These are phyloP conservation scores for Mycetomoellerius zeteki DNA, from an alignment of 1,140 invertebrate genomes.

Conservation along the genomic window DNA sequence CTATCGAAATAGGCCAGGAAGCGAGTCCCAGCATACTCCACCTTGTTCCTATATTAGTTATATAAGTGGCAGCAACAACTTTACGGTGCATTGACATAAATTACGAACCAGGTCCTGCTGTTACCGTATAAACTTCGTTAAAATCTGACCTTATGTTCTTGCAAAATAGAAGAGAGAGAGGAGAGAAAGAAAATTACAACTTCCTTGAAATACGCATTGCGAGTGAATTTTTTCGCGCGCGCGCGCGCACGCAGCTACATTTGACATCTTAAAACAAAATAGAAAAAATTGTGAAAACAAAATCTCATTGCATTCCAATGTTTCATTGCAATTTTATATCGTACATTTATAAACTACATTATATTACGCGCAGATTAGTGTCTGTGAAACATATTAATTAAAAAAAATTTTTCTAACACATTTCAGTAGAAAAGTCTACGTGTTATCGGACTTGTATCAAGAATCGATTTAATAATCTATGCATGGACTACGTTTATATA, in stretches of 20 bases:
- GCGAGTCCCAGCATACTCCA: slow-evolving; percentile 8
- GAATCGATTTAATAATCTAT: neutral
- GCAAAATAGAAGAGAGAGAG: neutral
- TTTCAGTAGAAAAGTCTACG: slow-evolving; percentile 8
- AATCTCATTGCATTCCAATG: neutral
- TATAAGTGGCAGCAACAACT: slow-evolving; percentile 52
- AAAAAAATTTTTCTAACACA: neutral
- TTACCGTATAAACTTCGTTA: slow-evolving; percentile 23
- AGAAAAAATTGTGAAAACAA: neutral
- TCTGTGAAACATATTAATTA: neutral
- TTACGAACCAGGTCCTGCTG: slow-evolving; percentile 8
- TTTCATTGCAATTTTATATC: neutral
- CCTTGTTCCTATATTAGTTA: slow-evolving; percentile 56
- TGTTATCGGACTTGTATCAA: neutral
- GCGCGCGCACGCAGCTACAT: neutral
- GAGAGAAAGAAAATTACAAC: neutral
- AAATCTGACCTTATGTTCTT: slow-evolving; percentile 24
- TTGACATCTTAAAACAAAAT: neutral
- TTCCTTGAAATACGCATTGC: neutral
- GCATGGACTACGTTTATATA: neutral
- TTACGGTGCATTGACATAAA: slow-evolving; percentile 43
- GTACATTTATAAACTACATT: neutral
- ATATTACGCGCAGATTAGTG: neutral
- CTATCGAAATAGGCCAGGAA: slow-evolving; percentile 60
- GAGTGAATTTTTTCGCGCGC: neutral